Evolutionary conservation across 2,888 invertebrate genomes (phyloP).

Genomic region (Melieria crassipennis): DNA sequence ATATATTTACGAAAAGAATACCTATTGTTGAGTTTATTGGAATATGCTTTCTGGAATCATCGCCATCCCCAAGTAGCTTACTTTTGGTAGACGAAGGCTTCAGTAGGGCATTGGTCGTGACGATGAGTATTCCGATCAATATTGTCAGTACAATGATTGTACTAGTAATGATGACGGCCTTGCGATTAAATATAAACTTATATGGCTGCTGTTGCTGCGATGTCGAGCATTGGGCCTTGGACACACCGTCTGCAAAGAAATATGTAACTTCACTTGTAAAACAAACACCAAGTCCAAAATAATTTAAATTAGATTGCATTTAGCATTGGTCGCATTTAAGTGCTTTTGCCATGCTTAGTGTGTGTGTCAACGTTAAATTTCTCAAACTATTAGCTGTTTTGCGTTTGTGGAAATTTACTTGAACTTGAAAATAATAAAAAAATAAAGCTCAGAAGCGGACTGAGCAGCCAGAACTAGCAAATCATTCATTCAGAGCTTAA

Average conservation of each 20-base stretch:
- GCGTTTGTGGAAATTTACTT: no score
- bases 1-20: constrained; percentile 49
- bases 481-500: no score
- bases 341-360: no score
- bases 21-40: constrained; percentile 67
- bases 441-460: no score
- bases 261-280: no score
- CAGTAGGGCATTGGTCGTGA: constrained; percentile 49
- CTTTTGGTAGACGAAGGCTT: constrained; percentile 53
- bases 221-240: constrained; percentile 33
- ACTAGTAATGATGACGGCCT: constrained; percentile 45
- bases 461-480: no score
- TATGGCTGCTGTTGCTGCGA: constrained; percentile 34
- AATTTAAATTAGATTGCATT: no score
- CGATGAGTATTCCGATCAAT: constrained; percentile 49
- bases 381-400: no score
- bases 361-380: no score
- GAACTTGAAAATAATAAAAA: no score
- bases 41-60: constrained; percentile 64
- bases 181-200: constrained; percentile 45
- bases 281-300: no score
- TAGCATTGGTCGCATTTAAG: no score
- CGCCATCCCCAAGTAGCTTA: constrained; percentile 63
- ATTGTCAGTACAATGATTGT: constrained; percentile 46
- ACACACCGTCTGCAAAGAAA: constrained; percentile 45